phyloP scores from a whole-genome alignment of 1,140 invertebrate species.

The Marisa cornuarietis region DNA sequence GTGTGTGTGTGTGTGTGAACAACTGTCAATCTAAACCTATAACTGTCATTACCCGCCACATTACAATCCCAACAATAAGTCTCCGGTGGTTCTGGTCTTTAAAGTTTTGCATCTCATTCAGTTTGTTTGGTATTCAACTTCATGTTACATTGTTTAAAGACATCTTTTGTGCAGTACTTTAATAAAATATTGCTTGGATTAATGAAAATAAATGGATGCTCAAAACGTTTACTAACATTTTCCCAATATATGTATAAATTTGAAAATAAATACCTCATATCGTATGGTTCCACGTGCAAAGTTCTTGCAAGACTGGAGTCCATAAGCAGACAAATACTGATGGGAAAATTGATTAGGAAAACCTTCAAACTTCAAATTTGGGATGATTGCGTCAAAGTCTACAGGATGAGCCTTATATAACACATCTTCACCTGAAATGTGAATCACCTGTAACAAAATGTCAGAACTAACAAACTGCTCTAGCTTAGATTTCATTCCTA shows the following conservation, averaged over 20 bases:
- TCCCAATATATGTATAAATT: neutral
- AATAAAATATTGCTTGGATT: too few species aligned
- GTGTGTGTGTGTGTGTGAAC: too few species aligned
- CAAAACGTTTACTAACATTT: neutral
- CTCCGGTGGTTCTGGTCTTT: too few species aligned
- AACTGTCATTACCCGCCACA: too few species aligned
- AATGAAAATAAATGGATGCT: too few species aligned
- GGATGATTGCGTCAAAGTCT: slow-evolving; percentile 84
- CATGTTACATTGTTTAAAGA: too few species aligned
- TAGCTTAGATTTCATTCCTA: too few species aligned
- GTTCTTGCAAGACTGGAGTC: slow-evolving; percentile 77
- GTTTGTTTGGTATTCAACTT: too few species aligned
- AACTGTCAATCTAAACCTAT: too few species aligned
- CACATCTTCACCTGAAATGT: slow-evolving; percentile 86
- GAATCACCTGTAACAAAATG: slow-evolving; percentile 74
- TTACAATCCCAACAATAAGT: too few species aligned
- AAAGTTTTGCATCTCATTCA: too few species aligned
- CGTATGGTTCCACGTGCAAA: slow-evolving; percentile 89
- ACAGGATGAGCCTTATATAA: slow-evolving; percentile 79
- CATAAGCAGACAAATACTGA: slow-evolving; percentile 86
- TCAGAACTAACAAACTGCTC: neutral
- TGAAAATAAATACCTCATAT: slow-evolving; percentile 71
- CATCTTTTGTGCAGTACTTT: too few species aligned
- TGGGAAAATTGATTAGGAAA: slow-evolving; percentile 95
- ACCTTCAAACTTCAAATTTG: slow-evolving; percentile 94